Evolutionary conservation across 1,140 invertebrate genomes (phyloP).

Genomic region (Aphelenchoides avenae): DNA sequence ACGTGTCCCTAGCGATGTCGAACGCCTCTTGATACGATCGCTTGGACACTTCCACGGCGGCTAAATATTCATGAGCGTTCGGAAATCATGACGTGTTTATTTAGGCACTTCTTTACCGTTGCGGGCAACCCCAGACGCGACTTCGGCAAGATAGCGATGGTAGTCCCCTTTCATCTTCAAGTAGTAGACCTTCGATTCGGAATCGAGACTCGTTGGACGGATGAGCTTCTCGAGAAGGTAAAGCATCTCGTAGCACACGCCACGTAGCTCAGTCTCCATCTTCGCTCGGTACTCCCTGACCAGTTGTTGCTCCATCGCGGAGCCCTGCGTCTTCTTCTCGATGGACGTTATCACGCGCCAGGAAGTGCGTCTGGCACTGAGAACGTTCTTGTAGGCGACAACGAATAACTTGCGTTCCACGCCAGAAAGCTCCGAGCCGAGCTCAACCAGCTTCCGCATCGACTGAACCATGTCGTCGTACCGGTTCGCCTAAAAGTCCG

Average conservation of each 20-base stretch:
- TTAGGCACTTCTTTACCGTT: conserved; percentile 77
- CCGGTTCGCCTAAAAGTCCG: conserved; percentile 60
- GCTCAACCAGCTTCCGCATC: conserved; percentile 95
- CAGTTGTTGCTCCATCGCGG: conserved; percentile 88
- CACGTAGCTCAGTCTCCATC: conserved; percentile 93
- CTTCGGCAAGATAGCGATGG: conserved; percentile 96
- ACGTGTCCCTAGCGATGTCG: conserved; percentile 89
- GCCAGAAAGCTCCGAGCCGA: conserved; percentile 85
- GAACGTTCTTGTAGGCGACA: conserved; percentile 98
- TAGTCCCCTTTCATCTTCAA: conserved; percentile 99
- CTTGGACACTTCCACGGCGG: conserved; percentile 92
- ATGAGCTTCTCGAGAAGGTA: conserved; percentile 89
- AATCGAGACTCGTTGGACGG: conserved; percentile 89
- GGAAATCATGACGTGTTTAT: no score
- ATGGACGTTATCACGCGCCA: conserved; percentile 98
- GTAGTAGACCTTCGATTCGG: conserved; percentile 98
- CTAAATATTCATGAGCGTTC: no score
- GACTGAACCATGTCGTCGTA: conserved; percentile 71
- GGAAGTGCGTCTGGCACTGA: conserved; percentile 89
- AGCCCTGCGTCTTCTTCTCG: conserved; percentile 91
- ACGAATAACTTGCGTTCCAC: conserved; percentile 92
- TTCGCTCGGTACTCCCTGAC: conserved; percentile 95
- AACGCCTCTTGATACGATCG: conserved; percentile 96
- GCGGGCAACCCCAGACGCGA: conserved; percentile 88
- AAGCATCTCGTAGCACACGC: conserved; percentile 96